Percentiles rank a stretch among this genome's conserved stretches.
These are phyloP conservation scores for Kuschelorhynchus macadamiae DNA, from an alignment of 2,888 invertebrate genomes.

Conservation along the genomic window DNA sequence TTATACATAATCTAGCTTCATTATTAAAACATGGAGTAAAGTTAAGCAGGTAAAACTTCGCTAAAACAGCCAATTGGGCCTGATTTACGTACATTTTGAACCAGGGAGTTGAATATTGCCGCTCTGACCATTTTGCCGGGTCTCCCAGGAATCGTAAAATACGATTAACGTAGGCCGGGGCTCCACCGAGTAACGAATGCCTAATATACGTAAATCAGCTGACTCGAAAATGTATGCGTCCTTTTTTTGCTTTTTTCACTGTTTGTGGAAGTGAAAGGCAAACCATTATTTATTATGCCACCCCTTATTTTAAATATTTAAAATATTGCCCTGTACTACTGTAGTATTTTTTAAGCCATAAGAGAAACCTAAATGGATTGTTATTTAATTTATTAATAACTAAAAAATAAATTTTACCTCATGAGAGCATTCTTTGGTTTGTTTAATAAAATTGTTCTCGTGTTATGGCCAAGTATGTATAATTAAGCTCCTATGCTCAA, in stretches of 20 bases:
- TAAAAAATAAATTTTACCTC: too few relatives aligned
- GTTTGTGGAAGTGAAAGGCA: constrained; percentile 1
- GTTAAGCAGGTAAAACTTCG: constrained; percentile 30
- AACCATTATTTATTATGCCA: background rate
- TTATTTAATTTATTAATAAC: too few relatives aligned
- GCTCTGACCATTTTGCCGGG: constrained; percentile 25
- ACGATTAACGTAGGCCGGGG: constrained; percentile 28
- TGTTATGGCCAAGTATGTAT: too few relatives aligned
- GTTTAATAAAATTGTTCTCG: too few relatives aligned
- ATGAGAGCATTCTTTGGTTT: too few relatives aligned
- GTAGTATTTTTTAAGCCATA: too few relatives aligned
- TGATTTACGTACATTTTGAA: constrained; percentile 27
- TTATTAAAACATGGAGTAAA: constrained; percentile 26
- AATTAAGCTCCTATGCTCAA: too few relatives aligned
- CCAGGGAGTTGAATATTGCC: constrained; percentile 26
- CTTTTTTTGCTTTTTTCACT: constrained; percentile 11
- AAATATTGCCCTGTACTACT: too few relatives aligned
- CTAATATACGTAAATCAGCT: constrained; percentile 35
- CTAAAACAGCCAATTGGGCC: constrained; percentile 24
- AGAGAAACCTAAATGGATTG: too few relatives aligned
- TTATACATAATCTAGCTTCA: constrained; percentile 1
- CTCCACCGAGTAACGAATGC: constrained; percentile 11
- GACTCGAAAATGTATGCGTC: constrained; percentile 21
- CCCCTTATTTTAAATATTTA: too few relatives aligned
- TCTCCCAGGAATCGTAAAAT: constrained; percentile 38